A percentile compares a stretch with the other conserved stretches of the same genome.
phyloP scores from a whole-genome alignment of 1,140 invertebrate genomes.

The Paralvinella palmiformis region DNA sequence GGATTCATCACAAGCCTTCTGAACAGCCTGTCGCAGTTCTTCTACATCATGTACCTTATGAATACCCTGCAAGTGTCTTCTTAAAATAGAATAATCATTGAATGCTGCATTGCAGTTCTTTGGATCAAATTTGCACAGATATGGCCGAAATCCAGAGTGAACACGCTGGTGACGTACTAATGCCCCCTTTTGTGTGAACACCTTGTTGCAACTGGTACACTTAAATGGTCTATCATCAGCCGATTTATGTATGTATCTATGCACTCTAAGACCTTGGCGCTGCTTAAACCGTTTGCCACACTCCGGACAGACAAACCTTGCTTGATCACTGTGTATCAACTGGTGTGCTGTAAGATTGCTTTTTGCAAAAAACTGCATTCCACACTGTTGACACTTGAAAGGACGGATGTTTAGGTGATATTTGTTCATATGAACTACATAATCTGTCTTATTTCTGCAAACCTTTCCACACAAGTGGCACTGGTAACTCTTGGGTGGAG shows the following conservation, averaged over 20 bases:
- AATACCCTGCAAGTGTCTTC: slow-evolving; percentile 33
- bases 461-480: slow-evolving; percentile 43
- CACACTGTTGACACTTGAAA: slow-evolving; percentile 40
- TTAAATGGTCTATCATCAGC: slow-evolving; percentile 30
- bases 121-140: slow-evolving; percentile 28
- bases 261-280: slow-evolving; percentile 32
- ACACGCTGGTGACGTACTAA: slow-evolving; percentile 39
- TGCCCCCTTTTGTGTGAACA: slow-evolving; percentile 41
- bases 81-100: slow-evolving; percentile 38
- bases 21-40: too few relatives aligned
- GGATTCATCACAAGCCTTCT: too few relatives aligned
- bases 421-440: slow-evolving; percentile 37
- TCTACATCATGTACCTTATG: slow-evolving; percentile 23
- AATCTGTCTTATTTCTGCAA: slow-evolving; percentile 40
- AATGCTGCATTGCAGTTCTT: slow-evolving; percentile 33
- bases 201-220: slow-evolving; percentile 40
- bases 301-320: slow-evolving; percentile 32
- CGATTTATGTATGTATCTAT: slow-evolving; percentile 37
- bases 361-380: slow-evolving; percentile 36
- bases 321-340: slow-evolving; percentile 34
- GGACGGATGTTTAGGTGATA: slow-evolving; percentile 38
- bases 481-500: slow-evolving; percentile 17
- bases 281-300: slow-evolving; percentile 38
- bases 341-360: slow-evolving; percentile 36
- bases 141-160: slow-evolving; percentile 43